Evolutionary conservation across 1,140 invertebrate species (phyloP), one percentile per base, ranked within the genome.

Genomic region (Leptinotarsa undecemlineata): DNA sequence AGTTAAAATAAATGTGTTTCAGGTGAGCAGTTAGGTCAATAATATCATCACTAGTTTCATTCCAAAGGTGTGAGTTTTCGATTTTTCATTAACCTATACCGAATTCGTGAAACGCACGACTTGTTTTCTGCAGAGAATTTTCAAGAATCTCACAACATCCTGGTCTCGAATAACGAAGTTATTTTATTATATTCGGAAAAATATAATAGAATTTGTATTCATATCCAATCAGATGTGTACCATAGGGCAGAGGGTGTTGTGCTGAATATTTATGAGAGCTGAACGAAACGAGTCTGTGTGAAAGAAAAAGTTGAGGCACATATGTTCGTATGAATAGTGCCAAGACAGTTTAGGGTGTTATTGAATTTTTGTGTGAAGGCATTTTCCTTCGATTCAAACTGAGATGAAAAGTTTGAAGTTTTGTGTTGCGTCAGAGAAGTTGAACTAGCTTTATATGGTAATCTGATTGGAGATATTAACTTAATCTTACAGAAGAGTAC

Each of bases 281-380:
- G 51, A 57, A 57, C 4, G 51, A 19, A 17, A n/a, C 15, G 6
- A 57, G 51, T 15, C 15, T 15, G 2, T 57, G 13, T 57, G 17
- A 57, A 17, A 73, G 2, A 67, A 15, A 57, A 57, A 20, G 1
- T 74, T 15, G 48, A 60, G 66, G 21, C n/a, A 73, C 48, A 57
- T 57, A 57, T 57, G n/a, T 57, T 57, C 51, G n/a, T 57, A 57
- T 14, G 51, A 19, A 57, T 57, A 57, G 2, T 57, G 15, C n/a
- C 15, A 19, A 57, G 17, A 57, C 1, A 57, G 15, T 17, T 57
- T 15, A 15, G 14, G 51, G 17, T 17, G 4, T 57, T 19, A 57
- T 57, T 5, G n/a, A n/a, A 57, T 57, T 17, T 57, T 57, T 17
- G 51, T 57, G 51, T 5, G 2, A 0, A 19, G 0, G 15, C 26